Conservation (phyloP, 92 coral and sea anemone genomes). For the Ricordea florida region DNA sequence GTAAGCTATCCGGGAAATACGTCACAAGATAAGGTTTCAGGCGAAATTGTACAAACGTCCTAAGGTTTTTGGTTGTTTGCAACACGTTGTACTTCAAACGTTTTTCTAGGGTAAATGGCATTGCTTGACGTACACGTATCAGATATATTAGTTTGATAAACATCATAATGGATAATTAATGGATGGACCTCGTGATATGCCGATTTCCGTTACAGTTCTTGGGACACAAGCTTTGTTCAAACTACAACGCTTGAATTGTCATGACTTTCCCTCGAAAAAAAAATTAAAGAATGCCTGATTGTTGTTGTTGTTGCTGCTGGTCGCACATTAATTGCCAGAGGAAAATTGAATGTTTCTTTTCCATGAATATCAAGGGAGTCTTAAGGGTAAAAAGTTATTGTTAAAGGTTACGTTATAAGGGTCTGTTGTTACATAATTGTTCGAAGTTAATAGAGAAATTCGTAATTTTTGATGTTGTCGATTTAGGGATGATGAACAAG, state of each 20-base stretch:
- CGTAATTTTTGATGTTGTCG: conserved; percentile 2
- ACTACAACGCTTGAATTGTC: too few relatives aligned
- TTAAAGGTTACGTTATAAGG: not conserved
- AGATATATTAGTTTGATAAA: not conserved
- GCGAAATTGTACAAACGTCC: conserved; percentile 3
- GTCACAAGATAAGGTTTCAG: conserved; percentile 7
- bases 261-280: too few relatives aligned
- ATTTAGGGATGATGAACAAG: conserved; percentile 1
- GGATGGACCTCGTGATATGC: too few relatives aligned
- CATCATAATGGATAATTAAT: conserved; percentile 8
- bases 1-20: conserved; percentile 6
- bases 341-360: too few relatives aligned
- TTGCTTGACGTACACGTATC: too few relatives aligned
- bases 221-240: too few relatives aligned
- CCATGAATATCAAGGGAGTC: conserved; percentile 5
- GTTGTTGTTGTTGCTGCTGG: too few relatives aligned
- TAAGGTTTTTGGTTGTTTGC: conserved; percentile 9
- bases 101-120: too few relatives aligned
- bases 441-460: not conserved
- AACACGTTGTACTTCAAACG: conserved; percentile 6
- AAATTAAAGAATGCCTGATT: too few relatives aligned
- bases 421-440: conserved; percentile 4
- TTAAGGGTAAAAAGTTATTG: conserved; percentile 1
- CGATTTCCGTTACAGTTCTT: too few relatives aligned
- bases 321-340: too few relatives aligned